Evolutionary conservation across 2,888 invertebrate species (phyloP), one percentile per base, ranked within the genome.

Genomic region (Heteromurus nitidus): DNA sequence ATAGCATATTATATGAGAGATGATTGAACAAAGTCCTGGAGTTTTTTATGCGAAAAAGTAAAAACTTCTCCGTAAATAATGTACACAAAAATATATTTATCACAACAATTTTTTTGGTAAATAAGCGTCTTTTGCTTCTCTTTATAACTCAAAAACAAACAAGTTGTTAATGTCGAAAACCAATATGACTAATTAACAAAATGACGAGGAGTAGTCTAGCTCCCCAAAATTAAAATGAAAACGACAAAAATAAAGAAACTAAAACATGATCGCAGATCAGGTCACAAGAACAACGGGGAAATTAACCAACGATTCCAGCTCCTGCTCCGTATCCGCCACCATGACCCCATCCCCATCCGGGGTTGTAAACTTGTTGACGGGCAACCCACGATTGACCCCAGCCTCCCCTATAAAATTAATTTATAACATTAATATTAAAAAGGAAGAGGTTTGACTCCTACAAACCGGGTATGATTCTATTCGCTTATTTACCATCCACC

Each of bases 151-250:
- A 30, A 47, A 62, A 68, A 44, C 11, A 31, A 70, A 30, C n/a
- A 36, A 36, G 50, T n/a, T n/a, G n/a, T n/a, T n/a, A n/a, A 47
- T 65, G 3, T 26, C 2, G 28, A n/a, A 42, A 70, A 70, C 36
- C 70, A 70, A 70, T 62, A 62, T 20, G 58, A 42, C 55, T 68
- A 72, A 62, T 72, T 60, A 72, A 72, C 72, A 72, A 72, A 69
- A 50, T n/a, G 55, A 11, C 22, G 55, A 55, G 55, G 69, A 36
- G 50, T 50, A 55, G 11, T 47, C n/a, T 47, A 55, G 28, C 53
- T 47, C 30, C 69, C 3, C 22, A 42, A n/a, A n/a, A n/a, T n/a
- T n/a, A n/a, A n/a, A n/a, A n/a, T 24, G 7, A 62, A 20, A 28
- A 30, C 13, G 60, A 36, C 13, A 22, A 31, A 36, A 20, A n/a